A percentile compares a stretch with the other conserved stretches of the same genome.
phyloP scores from a whole-genome alignment of 2,888 invertebrate genomes.

The Hypomecis punctinalis region DNA sequence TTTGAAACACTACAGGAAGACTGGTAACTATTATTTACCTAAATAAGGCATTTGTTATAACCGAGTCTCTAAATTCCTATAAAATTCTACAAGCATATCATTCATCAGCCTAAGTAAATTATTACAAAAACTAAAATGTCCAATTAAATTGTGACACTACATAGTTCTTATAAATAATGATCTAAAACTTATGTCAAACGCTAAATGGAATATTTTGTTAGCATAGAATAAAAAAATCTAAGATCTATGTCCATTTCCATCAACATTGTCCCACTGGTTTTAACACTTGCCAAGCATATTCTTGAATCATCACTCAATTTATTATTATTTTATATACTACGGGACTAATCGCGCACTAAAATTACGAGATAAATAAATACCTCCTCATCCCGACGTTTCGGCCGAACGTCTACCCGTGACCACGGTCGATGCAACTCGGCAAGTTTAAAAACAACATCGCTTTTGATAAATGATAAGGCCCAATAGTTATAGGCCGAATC shows the following conservation, averaged over 20 bases:
- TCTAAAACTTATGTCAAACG: slow-evolving; percentile 22
- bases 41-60: slow-evolving; percentile 26
- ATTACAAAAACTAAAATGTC: slow-evolving; percentile 22
- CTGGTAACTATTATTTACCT: slow-evolving; percentile 23
- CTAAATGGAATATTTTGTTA: slow-evolving; percentile 37
- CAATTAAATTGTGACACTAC: slow-evolving; percentile 38
- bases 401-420: too few relatives aligned
- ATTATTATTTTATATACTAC: too few relatives aligned
- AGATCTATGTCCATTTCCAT: not conserved
- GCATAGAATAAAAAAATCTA: slow-evolving; percentile 22
- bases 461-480: too few relatives aligned
- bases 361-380: too few relatives aligned
- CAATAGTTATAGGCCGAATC: too few relatives aligned
- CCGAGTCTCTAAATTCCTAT: not conserved
- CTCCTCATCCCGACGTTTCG: too few relatives aligned
- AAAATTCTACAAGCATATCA: slow-evolving; percentile 7
- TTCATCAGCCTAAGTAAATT: slow-evolving; percentile 5
- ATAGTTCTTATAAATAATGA: slow-evolving; percentile 21
- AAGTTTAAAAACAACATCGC: too few relatives aligned
- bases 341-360: too few relatives aligned
- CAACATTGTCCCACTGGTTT: too few relatives aligned
- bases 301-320: too few relatives aligned
- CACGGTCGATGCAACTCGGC: too few relatives aligned
- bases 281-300: too few relatives aligned
- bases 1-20: slow-evolving; percentile 32